These are phyloP conservation scores for Bellardia pandia DNA, from an alignment of 2,888 invertebrate species.

Conservation along the genomic window DNA sequence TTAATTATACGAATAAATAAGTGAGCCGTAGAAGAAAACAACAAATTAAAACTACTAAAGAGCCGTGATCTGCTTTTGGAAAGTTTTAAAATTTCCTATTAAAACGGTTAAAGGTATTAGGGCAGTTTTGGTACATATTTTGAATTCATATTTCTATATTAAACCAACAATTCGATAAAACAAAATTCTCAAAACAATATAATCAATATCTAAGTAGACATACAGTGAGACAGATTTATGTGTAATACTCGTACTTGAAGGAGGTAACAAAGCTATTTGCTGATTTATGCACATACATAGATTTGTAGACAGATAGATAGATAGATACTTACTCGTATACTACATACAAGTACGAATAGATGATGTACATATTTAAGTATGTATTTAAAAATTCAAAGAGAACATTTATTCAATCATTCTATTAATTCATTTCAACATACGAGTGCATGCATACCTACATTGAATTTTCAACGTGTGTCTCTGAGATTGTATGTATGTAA, in stretches of 20 bases:
- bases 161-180: conserved; percentile 18
- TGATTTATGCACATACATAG: conserved; percentile 43
- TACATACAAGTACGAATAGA: neutral
- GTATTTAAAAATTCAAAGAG: conserved; percentile 50
- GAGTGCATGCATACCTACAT: conserved; percentile 16
- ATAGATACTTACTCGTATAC: neutral
- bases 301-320: neutral
- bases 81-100: conserved; percentile 18
- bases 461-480: conserved; percentile 28
- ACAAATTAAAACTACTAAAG: neutral
- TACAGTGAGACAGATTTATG: conserved; percentile 8
- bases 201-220: conserved; percentile 41
- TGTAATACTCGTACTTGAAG: conserved; percentile 24
- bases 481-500: neutral
- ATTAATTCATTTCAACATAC: conserved; percentile 18
- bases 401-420: conserved; percentile 34
- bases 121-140: neutral
- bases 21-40: conserved; percentile 10
- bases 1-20: conserved; percentile 60
- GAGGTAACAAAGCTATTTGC: conserved; percentile 53
- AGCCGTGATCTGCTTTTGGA: neutral
- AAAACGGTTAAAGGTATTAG: neutral
- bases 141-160: neutral
- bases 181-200: conserved; percentile 32
- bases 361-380: neutral